Evolutionary conservation across 2,113 vertebrate species (phyloP).

Genomic region (Rhinogobius similis): DNA sequence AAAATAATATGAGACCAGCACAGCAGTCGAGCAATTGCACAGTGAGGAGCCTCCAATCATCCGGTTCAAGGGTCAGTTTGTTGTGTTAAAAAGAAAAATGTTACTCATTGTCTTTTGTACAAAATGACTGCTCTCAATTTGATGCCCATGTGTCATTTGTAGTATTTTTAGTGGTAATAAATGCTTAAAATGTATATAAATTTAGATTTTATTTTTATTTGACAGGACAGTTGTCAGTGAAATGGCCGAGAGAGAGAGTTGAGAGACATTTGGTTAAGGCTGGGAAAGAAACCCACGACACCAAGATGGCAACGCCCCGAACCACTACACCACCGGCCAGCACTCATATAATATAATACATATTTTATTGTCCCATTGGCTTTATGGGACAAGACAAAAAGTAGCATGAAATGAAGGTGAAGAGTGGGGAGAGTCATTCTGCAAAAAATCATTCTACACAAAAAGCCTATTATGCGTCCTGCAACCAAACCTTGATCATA

Average conservation of each 20-base stretch:
- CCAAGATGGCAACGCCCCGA: too few relatives aligned
- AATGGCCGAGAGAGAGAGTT: too few relatives aligned
- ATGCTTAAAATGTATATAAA: too few relatives aligned
- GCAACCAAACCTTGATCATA: too few relatives aligned
- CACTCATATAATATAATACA: too few relatives aligned
- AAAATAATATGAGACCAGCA: constrained; percentile 28
- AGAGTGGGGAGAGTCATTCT: background rate
- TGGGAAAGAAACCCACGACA: too few relatives aligned
- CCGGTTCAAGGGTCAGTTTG: background rate
- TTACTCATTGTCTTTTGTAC: background rate
- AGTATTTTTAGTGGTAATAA: background rate
- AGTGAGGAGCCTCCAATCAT: background rate
- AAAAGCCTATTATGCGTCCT: too few relatives aligned
- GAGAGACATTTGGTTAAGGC: too few relatives aligned
- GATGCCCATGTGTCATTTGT: background rate
- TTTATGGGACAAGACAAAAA: background rate
- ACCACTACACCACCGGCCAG: too few relatives aligned
- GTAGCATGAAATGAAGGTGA: background rate
- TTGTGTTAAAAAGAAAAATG: background rate
- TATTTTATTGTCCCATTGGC: too few relatives aligned
- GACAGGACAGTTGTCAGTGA: too few relatives aligned
- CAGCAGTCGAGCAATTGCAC: constrained; percentile 12
- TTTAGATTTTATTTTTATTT: too few relatives aligned
- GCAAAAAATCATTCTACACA: background rate
- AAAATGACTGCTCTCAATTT: background rate